phyloP scores from a whole-genome alignment of 2,113 vertebrate species.

The Pollimyrus isidori region DNA sequence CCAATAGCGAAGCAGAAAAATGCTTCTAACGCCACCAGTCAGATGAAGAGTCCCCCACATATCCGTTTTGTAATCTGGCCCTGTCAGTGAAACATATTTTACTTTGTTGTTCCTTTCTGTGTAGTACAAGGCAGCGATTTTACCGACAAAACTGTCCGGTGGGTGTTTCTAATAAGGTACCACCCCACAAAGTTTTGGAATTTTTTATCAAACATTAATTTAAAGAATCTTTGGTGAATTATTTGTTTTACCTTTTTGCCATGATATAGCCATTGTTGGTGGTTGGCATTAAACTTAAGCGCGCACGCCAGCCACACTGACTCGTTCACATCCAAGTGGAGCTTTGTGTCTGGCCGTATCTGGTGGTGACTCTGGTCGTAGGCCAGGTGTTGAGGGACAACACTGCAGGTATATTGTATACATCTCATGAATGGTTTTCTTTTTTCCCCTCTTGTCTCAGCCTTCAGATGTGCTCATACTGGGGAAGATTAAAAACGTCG shows the following conservation, averaged over 20 bases:
- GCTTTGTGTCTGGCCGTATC: background rate
- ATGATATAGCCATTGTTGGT: too few relatives aligned
- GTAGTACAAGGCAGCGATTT: too few relatives aligned
- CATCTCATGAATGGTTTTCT: background rate
- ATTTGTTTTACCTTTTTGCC: too few relatives aligned
- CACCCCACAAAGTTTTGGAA: too few relatives aligned
- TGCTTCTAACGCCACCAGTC: background rate
- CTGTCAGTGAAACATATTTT: too few relatives aligned
- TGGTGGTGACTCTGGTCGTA: background rate
- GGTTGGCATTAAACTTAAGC: too few relatives aligned
- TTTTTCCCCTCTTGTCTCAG: conserved; percentile 52
- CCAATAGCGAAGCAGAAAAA: background rate
- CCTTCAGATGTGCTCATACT: conserved; percentile 89
- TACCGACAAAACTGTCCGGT: too few relatives aligned
- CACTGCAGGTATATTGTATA: background rate
- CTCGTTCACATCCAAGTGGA: background rate
- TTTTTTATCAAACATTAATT: too few relatives aligned
- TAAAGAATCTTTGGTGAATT: too few relatives aligned
- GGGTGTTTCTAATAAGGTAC: too few relatives aligned
- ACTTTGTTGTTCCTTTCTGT: too few relatives aligned
- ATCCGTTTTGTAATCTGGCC: too few relatives aligned
- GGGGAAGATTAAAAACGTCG: conserved; percentile 92
- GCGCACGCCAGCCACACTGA: background rate
- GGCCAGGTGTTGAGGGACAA: background rate
- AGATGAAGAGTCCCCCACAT: background rate